Evolutionary conservation across 2,113 vertebrate genomes (phyloP).

Genomic region (Xenopus borealis): DNA sequence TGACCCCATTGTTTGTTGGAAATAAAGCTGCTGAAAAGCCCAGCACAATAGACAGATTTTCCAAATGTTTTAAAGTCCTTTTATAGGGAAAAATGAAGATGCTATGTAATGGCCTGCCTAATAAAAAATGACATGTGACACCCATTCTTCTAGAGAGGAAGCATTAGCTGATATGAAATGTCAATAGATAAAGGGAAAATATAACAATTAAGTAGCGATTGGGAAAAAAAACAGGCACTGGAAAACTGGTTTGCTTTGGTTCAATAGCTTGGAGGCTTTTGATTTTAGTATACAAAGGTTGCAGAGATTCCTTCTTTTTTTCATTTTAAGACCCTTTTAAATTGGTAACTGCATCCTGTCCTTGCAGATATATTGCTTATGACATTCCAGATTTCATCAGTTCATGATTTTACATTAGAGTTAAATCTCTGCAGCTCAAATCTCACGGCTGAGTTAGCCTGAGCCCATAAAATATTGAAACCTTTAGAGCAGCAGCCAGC

Average conservation of each 20-base stretch:
- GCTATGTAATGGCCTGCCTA: constrained; percentile 84
- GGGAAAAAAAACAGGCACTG: constrained; percentile 73
- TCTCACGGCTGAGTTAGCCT: constrained; percentile 97
- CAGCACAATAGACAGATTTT: constrained; percentile 94
- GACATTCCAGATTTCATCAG: constrained; percentile 97
- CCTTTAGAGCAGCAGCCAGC: constrained; percentile 90
- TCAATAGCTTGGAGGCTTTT: constrained; percentile 86
- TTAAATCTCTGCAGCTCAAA: constrained; percentile 99
- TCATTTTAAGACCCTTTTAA: constrained; percentile 88
- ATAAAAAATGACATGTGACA: constrained; percentile 78
- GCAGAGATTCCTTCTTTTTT: constrained; percentile 80
- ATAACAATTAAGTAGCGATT: constrained; percentile 91
- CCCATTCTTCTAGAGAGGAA: constrained; percentile 79
- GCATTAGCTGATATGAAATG: constrained; percentile 80
- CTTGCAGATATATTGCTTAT: constrained; percentile 95
- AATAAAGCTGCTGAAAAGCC: constrained; percentile 75
- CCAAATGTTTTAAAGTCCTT: constrained; percentile 98
- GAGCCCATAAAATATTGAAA: constrained; percentile 99
- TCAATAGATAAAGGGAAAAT: constrained; percentile 65
- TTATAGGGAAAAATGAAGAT: constrained; percentile 77
- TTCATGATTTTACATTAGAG: constrained; percentile 99
- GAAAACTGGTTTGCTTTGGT: constrained; percentile 78
- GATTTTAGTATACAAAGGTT: constrained; percentile 87
- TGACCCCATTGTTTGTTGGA: constrained; percentile 80
- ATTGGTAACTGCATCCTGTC: constrained; percentile 80